A percentile compares a stretch with the other conserved stretches of the same genome.
Evolutionary conservation across 2,888 invertebrate genomes (phyloP).

Genomic region (Lithophane leautieri): DNA sequence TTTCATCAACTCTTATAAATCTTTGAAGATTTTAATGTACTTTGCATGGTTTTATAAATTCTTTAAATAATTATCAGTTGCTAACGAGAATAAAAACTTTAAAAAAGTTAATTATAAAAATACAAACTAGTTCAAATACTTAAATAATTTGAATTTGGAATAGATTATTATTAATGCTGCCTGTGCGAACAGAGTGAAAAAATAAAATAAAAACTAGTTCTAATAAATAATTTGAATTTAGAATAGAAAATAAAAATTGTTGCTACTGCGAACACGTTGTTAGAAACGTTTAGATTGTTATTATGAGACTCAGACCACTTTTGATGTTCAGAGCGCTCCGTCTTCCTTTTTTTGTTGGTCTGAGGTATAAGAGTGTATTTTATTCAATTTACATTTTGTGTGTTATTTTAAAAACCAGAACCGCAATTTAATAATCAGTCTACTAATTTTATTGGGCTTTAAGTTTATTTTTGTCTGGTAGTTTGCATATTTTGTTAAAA

Average conservation of each 20-base stretch:
- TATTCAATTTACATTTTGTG: not conserved
- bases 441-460: not conserved
- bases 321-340: no score
- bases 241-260: constrained; percentile 4
- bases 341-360: no score
- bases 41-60: constrained; percentile 7
- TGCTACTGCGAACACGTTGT: not conserved
- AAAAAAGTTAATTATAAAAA: not conserved
- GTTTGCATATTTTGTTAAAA: not conserved
- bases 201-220: not conserved
- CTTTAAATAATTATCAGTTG: not conserved
- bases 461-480: not conserved
- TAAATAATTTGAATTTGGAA: constrained; percentile 19
- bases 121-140: not conserved
- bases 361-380: not conserved
- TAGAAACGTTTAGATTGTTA: not conserved
- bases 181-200: not conserved
- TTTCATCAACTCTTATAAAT: constrained; percentile 39
- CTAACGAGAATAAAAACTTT: not conserved
- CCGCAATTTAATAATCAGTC: not conserved
- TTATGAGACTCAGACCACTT: no score
- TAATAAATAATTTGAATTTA: constrained; percentile 8
- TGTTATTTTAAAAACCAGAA: not conserved
- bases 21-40: constrained; percentile 6
- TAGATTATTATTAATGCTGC: not conserved